These are phyloP conservation scores for Girardinus metallicus DNA, from an alignment of 2,797 vertebrate genomes.

Conservation along the genomic window DNA sequence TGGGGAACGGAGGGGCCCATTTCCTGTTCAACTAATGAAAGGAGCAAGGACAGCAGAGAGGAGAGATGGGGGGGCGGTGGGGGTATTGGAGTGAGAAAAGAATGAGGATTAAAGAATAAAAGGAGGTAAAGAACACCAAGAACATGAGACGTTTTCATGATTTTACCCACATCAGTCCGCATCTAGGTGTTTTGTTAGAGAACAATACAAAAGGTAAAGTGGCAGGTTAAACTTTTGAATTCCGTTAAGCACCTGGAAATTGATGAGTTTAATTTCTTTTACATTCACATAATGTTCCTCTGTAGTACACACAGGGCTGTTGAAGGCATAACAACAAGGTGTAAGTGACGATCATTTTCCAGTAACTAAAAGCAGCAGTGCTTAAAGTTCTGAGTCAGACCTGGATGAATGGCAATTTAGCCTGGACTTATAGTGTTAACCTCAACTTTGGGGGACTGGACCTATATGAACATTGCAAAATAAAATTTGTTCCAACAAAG, in stretches of 20 bases:
- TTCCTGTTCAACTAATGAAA: slow-evolving; percentile 51
- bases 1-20: slow-evolving; percentile 22
- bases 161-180: neutral
- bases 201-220: neutral
- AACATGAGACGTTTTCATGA: neutral
- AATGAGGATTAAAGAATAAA: slow-evolving; percentile 10
- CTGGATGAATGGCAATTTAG: neutral
- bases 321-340: neutral
- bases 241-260: neutral
- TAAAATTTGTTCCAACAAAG: neutral
- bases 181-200: neutral
- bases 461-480: neutral
- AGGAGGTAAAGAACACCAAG: neutral
- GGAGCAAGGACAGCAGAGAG: neutral
- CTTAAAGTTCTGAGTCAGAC: neutral
- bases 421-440: neutral
- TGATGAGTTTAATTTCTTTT: neutral
- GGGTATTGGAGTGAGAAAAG: neutral
- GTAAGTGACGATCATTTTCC: neutral
- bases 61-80: neutral
- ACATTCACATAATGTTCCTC: neutral
- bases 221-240: neutral
- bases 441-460: neutral
- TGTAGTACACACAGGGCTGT: neutral
- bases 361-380: neutral